phyloP scores from a whole-genome alignment of 2,113 vertebrate species.

The Podarcis cretensis region DNA sequence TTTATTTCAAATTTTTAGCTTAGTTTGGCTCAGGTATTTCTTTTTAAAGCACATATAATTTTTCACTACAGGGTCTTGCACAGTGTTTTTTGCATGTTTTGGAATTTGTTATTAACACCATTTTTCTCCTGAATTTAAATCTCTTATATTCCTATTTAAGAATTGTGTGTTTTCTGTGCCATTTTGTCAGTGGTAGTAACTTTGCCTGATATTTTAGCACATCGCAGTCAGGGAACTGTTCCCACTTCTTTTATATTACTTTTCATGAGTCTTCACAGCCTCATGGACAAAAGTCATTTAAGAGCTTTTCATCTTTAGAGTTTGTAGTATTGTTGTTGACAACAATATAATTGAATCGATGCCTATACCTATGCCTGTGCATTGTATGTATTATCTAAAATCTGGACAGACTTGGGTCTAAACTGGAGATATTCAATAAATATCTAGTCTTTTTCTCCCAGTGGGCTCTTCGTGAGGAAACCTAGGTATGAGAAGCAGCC shows the following conservation, averaged over 20 bases:
- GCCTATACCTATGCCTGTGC: no score
- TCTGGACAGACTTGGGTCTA: not conserved
- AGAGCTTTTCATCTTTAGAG: not conserved
- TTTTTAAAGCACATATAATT: not conserved
- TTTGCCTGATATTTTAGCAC: not conserved
- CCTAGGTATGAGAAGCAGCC: not conserved
- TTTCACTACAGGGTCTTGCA: not conserved
- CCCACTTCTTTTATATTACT: not conserved
- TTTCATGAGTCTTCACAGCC: not conserved
- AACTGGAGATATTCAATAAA: not conserved
- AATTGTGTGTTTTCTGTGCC: not conserved
- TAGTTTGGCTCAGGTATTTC: not conserved
- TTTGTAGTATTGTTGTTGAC: not conserved
- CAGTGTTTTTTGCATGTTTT: not conserved
- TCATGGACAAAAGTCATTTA: not conserved
- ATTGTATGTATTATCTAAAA: not conserved
- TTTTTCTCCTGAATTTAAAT: not conserved
- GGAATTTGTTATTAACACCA: not conserved
- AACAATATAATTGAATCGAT: not conserved
- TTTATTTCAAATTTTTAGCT: not conserved
- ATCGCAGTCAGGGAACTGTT: fast-evolving
- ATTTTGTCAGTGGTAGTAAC: not conserved
- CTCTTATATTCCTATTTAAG: not conserved
- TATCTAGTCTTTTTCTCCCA: not conserved
- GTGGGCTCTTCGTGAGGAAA: not conserved